Evolutionary conservation across 2,113 vertebrate species (phyloP), one percentile per base, ranked within the genome.

Genomic region (Neotragus moschatus): DNA sequence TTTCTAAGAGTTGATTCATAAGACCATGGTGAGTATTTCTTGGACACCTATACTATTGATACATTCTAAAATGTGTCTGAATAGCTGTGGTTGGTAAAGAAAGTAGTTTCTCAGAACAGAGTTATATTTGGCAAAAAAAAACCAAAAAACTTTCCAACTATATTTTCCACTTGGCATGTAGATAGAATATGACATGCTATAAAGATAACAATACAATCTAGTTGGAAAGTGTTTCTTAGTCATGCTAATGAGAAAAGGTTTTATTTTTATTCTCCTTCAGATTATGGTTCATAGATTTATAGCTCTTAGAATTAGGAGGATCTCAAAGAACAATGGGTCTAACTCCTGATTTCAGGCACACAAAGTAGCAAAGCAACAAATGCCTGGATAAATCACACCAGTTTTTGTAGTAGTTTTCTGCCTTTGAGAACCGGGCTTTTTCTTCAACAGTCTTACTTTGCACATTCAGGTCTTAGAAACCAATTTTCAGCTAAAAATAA

Each of bases 91-190:
- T 92, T 90, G 23, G 58, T 89, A 95, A 77, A 80, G 75, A 66
- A 97, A 95, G 73, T 87, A 84, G 30, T 96, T 96, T 84, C 58
- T 82, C 88, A 97, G 90, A 97, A 91, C 13, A 85, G 87, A 93
- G 45, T 90, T 97, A 73, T 28, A 84, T 84, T 96, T 73, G 55
- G 47, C 84, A 33, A 66, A 75, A 77, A 86, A 14, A 30, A 6
- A 19, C 6, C 12, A 49, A 6, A 47, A 39, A 61, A 21, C 84
- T 84, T 96, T 92, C 45, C 92, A 96, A 73, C 53, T 95, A 26
- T 26, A 88, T 94, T 96, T 88, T 95, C 85, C 43, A 96, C n/a
- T 90, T 95, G 75, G 30, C 80, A 93, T 28, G 5, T 53, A 84
- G 85, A 61, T 53, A 85, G 89, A 92, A 23, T 88, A 73, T 60